Conservation (phyloP, 2,797 vertebrate genomes). For the Chrosomus eos region DNA sequence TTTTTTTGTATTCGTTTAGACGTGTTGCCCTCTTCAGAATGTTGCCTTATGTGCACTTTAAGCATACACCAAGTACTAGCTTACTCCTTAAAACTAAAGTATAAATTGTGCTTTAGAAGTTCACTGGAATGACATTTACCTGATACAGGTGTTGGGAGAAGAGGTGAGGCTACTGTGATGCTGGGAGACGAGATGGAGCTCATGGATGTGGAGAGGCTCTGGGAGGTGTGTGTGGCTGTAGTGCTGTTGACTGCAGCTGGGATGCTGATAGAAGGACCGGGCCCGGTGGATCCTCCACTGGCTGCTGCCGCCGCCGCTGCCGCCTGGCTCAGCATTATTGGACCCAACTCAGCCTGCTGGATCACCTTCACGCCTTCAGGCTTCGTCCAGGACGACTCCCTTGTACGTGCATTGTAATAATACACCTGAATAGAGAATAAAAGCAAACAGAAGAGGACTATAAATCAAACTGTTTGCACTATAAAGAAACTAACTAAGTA, state of each 20-base stretch:
- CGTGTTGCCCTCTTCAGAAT: no score
- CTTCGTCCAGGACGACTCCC: slow-evolving; percentile 95
- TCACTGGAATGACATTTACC: slow-evolving; percentile 26
- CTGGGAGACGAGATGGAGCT: slow-evolving; percentile 80
- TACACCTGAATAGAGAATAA: slow-evolving; percentile 82
- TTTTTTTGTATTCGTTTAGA: no score
- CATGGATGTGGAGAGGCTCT: slow-evolving; percentile 75
- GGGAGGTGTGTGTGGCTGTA: slow-evolving; percentile 64
- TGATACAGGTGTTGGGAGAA: slow-evolving; percentile 66
- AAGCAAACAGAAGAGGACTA: neutral
- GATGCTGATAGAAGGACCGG: slow-evolving; percentile 68
- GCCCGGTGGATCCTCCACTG: slow-evolving; percentile 76
- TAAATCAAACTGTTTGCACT: neutral
- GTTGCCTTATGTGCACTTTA: neutral
- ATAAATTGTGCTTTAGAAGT: neutral
- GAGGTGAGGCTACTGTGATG: slow-evolving; percentile 81
- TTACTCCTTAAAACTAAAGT: neutral
- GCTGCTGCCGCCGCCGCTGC: slow-evolving; percentile 62
- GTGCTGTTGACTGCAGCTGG: slow-evolving; percentile 16
- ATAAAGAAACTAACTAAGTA: neutral
- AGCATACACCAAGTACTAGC: neutral
- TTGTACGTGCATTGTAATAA: slow-evolving; percentile 95
- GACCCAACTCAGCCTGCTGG: slow-evolving; percentile 94
- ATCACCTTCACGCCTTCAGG: slow-evolving; percentile 98
- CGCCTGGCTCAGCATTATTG: slow-evolving; percentile 83